Evolutionary conservation across 1,140 invertebrate species (phyloP), one percentile per base, ranked within the genome.

Genomic region (Drosophila lini): DNA sequence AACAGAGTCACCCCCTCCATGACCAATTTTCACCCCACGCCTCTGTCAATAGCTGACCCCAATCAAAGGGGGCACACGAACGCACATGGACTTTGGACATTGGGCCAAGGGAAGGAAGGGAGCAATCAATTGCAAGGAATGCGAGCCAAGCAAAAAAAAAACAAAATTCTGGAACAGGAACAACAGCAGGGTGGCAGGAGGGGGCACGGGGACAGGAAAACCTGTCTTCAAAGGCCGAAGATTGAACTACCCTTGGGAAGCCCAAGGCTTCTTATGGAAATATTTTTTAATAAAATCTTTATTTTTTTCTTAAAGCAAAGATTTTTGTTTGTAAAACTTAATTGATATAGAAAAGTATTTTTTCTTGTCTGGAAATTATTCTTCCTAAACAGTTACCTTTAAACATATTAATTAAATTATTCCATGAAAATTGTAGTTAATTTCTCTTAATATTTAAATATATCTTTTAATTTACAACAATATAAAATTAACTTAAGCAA

Each of bases 71-170:
- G 69, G 80, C 63, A 64, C 52, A 56, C 48, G 22, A 40, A 42
- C 57, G 42, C 57, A 65, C 68, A 61, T 62, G 71, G 34, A 22
- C 13, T 22, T 16, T 41, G 45, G 16, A 36, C 16, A 11, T 36
- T 53, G 16, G 19, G 50, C 32, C 44, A 45, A 32, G n/a, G n/a
- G 25, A 9, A 60, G 53, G 71, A 57, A 63, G 76, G 64, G 78
- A 81, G 83, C 82, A 86, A 86, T 86, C 82, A 86, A 88, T 86
- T 86, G 83, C 82, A 82, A 88, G 80, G 76, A 86, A 88, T 86
- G 79, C 67, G 80, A 80, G 63, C 74, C 47, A 57, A 84, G 78
- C 34, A 64, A 65, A 74, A 65, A 62, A 48, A 55, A 44, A 48
- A 55, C 22, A 38, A 32, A 53, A 9, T 22, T 41, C 22, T 16